These are phyloP conservation scores for Diglossa cyanea DNA, from an alignment of 2,797 vertebrate genomes.

Conservation along the genomic window DNA sequence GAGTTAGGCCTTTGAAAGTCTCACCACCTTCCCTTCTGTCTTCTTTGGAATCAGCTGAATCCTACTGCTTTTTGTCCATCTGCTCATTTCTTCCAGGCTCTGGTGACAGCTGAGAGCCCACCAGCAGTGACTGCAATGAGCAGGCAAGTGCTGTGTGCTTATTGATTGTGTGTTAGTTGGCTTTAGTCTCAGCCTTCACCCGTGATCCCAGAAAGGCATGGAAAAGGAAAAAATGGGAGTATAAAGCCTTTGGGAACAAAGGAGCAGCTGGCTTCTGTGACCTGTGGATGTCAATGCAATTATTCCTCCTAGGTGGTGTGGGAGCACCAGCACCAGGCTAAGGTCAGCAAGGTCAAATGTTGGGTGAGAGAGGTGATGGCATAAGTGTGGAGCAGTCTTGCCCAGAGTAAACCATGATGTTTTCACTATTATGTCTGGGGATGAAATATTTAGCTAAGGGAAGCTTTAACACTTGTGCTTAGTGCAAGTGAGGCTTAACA, in stretches of 20 bases:
- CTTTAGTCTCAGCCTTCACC: background rate
- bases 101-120: constrained; percentile 40
- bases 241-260: background rate
- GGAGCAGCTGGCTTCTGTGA: background rate
- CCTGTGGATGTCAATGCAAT: constrained; percentile 6
- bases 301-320: background rate
- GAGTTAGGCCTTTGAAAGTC: constrained; percentile 50
- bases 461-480: background rate
- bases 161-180: background rate
- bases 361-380: background rate
- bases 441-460: background rate
- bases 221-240: background rate
- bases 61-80: constrained; percentile 57
- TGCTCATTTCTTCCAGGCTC: constrained; percentile 53
- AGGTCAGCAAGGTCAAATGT: background rate
- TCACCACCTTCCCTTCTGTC: constrained; percentile 53
- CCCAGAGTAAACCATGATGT: background rate
- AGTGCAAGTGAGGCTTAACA: background rate
- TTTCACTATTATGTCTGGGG: background rate
- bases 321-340: background rate
- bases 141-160: constrained; percentile 20
- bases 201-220: background rate
- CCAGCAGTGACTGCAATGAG: background rate
- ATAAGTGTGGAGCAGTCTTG: background rate
- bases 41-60: constrained; percentile 30